These are phyloP conservation scores for Phyto melanocephala DNA, from an alignment of 2,888 invertebrate genomes.

Conservation along the genomic window DNA sequence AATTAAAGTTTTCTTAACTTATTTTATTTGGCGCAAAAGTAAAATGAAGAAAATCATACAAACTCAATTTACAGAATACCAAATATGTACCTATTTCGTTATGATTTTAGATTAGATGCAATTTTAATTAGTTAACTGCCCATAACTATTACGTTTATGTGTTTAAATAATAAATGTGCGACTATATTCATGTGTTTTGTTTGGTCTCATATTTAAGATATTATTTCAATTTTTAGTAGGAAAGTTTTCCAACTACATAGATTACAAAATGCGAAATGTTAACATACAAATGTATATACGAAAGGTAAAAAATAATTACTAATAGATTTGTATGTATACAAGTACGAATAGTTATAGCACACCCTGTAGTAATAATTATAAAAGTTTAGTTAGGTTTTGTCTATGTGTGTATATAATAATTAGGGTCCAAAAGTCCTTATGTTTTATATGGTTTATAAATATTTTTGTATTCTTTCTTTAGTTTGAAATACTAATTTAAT, in stretches of 20 bases:
- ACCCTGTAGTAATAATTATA: conserved; percentile 11
- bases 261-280: not conserved
- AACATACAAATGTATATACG: not conserved
- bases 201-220: conserved; percentile 39
- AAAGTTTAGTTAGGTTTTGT: not conserved
- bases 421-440: conserved; percentile 22
- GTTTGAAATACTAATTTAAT: not conserved
- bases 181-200: conserved; percentile 10
- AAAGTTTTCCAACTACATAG: not conserved
- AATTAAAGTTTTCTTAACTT: too few relatives aligned
- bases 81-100: too few relatives aligned
- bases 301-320: not conserved
- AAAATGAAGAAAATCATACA: too few relatives aligned
- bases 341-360: not conserved
- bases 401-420: not conserved
- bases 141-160: too few relatives aligned
- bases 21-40: too few relatives aligned
- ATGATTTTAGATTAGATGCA: too few relatives aligned
- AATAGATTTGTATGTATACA: not conserved
- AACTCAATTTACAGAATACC: too few relatives aligned
- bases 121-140: too few relatives aligned
- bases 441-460: not conserved
- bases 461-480: not conserved
- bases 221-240: not conserved
- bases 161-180: too few relatives aligned